Evolutionary conservation across 2,888 invertebrate species (phyloP).

Genomic region (Limenitis camilla): DNA sequence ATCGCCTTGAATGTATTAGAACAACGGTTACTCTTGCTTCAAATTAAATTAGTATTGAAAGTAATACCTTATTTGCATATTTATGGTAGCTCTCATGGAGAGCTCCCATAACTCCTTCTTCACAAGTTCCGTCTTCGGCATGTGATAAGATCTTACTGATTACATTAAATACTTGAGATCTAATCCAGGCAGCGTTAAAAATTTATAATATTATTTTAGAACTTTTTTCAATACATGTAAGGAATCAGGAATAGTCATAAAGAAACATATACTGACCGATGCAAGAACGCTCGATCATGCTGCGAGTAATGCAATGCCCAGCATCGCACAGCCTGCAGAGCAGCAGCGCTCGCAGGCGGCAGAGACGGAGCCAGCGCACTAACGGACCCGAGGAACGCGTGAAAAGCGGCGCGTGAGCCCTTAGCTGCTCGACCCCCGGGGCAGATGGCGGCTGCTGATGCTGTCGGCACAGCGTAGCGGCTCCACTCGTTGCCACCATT

Average conservation of each 20-base stretch:
- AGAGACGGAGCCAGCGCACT: constrained; percentile 92
- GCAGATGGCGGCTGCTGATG: constrained; percentile 54
- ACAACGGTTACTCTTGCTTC: no score
- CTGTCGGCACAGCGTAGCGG: constrained; percentile 37
- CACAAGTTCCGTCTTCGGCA: constrained; percentile 84
- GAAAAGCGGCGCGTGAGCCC: constrained; percentile 80
- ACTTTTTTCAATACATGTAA: no score
- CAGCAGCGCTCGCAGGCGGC: constrained; percentile 89
- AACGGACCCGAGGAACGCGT: constrained; percentile 90
- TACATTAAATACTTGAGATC: constrained; percentile 94
- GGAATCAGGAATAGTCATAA: neutral
- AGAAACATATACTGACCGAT: constrained; percentile 77
- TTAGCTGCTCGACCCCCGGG: constrained; percentile 54
- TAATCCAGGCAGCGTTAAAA: constrained; percentile 59
- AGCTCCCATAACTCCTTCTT: constrained; percentile 51
- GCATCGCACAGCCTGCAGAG: constrained; percentile 94
- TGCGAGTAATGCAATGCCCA: constrained; percentile 93
- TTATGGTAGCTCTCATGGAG: constrained; percentile 60
- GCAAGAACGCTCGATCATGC: constrained; percentile 92
- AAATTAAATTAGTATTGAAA: no score
- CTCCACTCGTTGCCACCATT: constrained; percentile 33
- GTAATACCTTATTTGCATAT: constrained; percentile 29
- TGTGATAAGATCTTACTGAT: constrained; percentile 96
- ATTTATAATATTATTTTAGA: constrained; percentile 18
- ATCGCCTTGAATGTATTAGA: no score